These are phyloP conservation scores for Lingula anatina DNA, from an alignment of 2,888 invertebrate species.

Conservation along the genomic window DNA sequence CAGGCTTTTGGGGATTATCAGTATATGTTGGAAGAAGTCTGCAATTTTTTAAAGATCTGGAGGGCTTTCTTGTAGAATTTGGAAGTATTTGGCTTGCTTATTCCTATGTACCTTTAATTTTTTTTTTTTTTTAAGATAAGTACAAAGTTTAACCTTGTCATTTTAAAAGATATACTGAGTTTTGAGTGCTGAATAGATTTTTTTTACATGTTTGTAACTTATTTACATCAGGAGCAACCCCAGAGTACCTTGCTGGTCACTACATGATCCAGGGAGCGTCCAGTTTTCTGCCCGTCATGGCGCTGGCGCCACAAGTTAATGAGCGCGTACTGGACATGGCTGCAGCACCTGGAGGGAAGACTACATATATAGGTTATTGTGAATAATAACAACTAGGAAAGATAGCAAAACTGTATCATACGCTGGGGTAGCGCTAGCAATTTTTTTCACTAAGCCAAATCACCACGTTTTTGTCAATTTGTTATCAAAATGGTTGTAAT, in stretches of 20 bases:
- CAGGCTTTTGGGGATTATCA: too few species aligned
- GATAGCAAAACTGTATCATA: not conserved
- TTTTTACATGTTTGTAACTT: too few species aligned
- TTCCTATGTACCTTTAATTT: conserved; percentile 1
- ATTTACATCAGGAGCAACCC: conserved; percentile 79
- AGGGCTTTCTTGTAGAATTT: too few species aligned
- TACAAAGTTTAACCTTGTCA: not conserved
- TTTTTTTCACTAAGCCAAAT: too few species aligned
- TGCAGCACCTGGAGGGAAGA: conserved; percentile 97
- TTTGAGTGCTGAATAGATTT: too few species aligned
- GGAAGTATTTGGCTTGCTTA: too few species aligned
- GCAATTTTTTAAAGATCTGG: too few species aligned
- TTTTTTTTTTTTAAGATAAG: conserved; percentile 1
- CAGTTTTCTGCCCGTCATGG: conserved; percentile 96
- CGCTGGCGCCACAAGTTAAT: conserved; percentile 92
- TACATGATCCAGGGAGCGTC: conserved; percentile 95
- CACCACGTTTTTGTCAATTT: too few species aligned
- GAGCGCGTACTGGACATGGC: conserved; percentile 93
- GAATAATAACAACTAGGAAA: not conserved
- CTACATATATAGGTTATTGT: conserved; percentile 78
- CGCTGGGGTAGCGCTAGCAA: too few species aligned
- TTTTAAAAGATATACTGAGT: too few species aligned
- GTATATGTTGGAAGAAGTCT: too few species aligned
- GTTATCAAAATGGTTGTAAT: too few species aligned
- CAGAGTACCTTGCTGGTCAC: conserved; percentile 97